phyloP scores from a whole-genome alignment of 2,888 invertebrate genomes.

The Folsomia candida region DNA sequence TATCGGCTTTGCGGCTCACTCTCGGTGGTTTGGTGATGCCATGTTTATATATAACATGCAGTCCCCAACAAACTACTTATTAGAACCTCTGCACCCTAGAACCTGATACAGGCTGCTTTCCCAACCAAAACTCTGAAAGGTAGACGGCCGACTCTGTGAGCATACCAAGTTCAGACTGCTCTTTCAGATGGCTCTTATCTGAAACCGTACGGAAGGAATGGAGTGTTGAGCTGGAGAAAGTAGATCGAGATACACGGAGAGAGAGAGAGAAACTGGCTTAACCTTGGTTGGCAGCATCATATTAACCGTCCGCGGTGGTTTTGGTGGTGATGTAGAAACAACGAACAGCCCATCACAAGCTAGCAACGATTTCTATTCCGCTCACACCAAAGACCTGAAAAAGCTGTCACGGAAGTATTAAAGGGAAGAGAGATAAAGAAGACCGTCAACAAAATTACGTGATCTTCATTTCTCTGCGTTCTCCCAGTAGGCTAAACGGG shows the following conservation, averaged over 20 bases:
- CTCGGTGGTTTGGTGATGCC: not conserved
- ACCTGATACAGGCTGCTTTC: not conserved
- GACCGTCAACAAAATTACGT: not conserved
- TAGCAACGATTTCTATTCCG: constrained; percentile 5
- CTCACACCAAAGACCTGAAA: constrained; percentile 1
- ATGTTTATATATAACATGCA: not conserved
- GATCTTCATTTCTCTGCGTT: not conserved
- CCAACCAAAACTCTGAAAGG: not conserved
- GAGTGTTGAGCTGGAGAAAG: no score
- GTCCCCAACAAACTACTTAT: not conserved
- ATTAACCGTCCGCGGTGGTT: no score
- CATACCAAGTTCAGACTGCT: no score
- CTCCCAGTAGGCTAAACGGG: not conserved
- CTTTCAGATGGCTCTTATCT: no score
- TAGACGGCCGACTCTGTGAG: not conserved
- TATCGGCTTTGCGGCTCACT: not conserved
- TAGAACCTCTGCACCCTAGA: not conserved
- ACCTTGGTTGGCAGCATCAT: no score
- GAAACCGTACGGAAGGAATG: no score
- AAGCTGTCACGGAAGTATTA: constrained; percentile 7
- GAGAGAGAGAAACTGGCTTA: no score
- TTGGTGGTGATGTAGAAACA: no score
- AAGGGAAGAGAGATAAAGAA: not conserved
- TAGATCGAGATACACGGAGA: no score
- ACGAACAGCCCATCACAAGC: no score